These are phyloP conservation scores for Altica lythri DNA, from an alignment of 2,888 invertebrate genomes.

Conservation along the genomic window DNA sequence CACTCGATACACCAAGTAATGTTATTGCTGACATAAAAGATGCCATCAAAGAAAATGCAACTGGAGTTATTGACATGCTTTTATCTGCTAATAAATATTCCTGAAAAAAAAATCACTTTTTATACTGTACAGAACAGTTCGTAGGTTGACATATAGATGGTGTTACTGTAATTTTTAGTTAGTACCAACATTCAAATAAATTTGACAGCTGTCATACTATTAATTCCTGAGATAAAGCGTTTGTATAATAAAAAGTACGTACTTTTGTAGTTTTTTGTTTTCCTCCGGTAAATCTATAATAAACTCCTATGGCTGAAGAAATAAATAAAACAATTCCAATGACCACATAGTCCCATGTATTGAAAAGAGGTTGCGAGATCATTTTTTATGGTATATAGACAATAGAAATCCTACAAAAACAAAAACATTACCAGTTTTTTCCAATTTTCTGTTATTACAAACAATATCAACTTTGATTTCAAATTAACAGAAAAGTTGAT, in stretches of 20 bases:
- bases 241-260: slow-evolving; percentile 34
- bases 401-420: slow-evolving; percentile 7
- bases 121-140: background rate
- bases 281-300: slow-evolving; percentile 84
- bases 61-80: slow-evolving; percentile 78
- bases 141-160: background rate
- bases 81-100: slow-evolving; percentile 84
- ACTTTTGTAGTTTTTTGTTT: slow-evolving; percentile 83
- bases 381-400: background rate
- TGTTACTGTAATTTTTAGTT: no score
- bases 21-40: slow-evolving; percentile 93
- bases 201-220: no score
- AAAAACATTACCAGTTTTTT: no score
- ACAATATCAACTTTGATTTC: no score
- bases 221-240: no score
- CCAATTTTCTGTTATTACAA: no score
- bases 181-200: no score
- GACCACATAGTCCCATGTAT: slow-evolving; percentile 76
- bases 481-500: no score
- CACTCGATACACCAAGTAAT: slow-evolving; percentile 84
- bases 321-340: slow-evolving; percentile 70
- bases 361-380: slow-evolving; percentile 56
- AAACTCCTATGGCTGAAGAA: slow-evolving; percentile 80
- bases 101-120: slow-evolving; percentile 55
- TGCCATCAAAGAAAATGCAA: slow-evolving; percentile 90